Conservation (phyloP, 2,888 invertebrate genomes). For the Micoletzkya japonica region DNA sequence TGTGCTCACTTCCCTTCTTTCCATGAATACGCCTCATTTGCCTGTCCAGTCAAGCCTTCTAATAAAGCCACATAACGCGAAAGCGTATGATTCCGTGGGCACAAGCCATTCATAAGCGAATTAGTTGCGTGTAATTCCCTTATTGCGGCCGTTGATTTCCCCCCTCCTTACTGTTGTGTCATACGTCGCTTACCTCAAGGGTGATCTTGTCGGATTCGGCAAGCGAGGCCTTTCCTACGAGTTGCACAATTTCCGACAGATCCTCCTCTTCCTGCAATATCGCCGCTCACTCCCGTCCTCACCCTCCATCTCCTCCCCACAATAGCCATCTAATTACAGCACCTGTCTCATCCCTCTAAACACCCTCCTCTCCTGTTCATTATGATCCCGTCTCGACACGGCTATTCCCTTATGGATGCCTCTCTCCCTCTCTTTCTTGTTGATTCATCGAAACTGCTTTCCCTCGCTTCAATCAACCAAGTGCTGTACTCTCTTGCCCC, state of each 20-base stretch:
- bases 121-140: too few relatives aligned
- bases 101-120: neutral
- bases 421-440: too few relatives aligned
- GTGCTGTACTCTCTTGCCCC: too few relatives aligned
- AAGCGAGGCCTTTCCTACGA: conserved; percentile 87
- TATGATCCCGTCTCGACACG: too few relatives aligned
- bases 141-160: too few relatives aligned
- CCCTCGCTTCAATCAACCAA: too few relatives aligned
- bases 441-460: too few relatives aligned
- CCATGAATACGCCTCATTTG: too few relatives aligned
- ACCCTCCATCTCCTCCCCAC: neutral
- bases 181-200: conserved; percentile 86
- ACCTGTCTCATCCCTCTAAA: neutral
- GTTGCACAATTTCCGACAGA: conserved; percentile 97
- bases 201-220: conserved; percentile 99
- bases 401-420: too few relatives aligned
- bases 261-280: conserved; percentile 89
- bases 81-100: neutral
- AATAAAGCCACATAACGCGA: too few relatives aligned
- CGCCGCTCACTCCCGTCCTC: neutral
- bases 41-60: too few relatives aligned
- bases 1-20: neutral
- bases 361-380: neutral
- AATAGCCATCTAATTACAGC: neutral
- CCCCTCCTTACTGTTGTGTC: too few relatives aligned